Conservation (phyloP, 2,797 vertebrate species). For the Sebastes diaconus region DNA sequence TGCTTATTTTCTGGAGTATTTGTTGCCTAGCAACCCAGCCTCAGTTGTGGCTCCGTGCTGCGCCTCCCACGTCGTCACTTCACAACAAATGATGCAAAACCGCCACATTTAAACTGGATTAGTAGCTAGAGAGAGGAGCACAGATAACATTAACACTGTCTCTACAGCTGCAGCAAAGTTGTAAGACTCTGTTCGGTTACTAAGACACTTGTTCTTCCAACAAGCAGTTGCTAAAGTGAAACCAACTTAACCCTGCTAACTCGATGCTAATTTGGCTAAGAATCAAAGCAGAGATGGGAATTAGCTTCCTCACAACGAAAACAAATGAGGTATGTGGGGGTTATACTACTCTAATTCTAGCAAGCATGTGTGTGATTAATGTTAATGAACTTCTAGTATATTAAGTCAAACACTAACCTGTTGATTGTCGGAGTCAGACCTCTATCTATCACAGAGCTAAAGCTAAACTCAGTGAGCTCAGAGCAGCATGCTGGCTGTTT, state of each 20-base stretch:
- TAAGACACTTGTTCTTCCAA: background rate
- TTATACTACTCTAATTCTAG: accelerated
- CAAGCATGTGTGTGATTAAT: background rate
- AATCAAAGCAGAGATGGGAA: background rate
- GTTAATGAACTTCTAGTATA: background rate
- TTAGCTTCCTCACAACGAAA: background rate
- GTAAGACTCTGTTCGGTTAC: background rate
- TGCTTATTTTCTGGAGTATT: background rate
- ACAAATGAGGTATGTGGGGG: accelerated
- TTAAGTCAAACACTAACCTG: slow-evolving; percentile 60
- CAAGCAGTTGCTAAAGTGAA: background rate
- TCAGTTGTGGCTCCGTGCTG: slow-evolving; percentile 43
- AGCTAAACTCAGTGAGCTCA: slow-evolving; percentile 4
- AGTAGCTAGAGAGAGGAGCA: background rate
- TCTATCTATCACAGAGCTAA: background rate
- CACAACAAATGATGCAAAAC: slow-evolving; percentile 49
- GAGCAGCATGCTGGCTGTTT: background rate
- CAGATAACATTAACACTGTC: accelerated
- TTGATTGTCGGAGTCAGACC: slow-evolving; percentile 57
- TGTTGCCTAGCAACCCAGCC: slow-evolving; percentile 67
- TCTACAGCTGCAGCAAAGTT: background rate
- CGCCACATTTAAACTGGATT: slow-evolving; percentile 73
- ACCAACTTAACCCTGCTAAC: slow-evolving; percentile 39
- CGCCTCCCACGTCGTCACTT: slow-evolving; percentile 74
- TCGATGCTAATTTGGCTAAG: slow-evolving; percentile 47